These are phyloP conservation scores for Sepiola atlantica DNA, from an alignment of 2,888 invertebrate genomes.

Conservation along the genomic window DNA sequence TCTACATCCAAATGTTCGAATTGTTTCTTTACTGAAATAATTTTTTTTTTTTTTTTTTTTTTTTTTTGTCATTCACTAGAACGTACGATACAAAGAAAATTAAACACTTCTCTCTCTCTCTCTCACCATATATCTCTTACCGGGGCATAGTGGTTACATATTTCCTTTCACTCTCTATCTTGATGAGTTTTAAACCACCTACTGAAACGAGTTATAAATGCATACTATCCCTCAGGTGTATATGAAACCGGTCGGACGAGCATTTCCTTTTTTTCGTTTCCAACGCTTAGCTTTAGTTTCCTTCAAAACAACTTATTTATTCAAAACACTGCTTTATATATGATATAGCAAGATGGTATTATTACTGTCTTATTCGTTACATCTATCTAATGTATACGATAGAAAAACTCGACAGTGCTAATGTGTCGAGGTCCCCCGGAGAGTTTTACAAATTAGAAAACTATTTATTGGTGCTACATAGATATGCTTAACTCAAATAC, in stretches of 20 bases:
- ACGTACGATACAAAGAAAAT: neutral
- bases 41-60: neutral
- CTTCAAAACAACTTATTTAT: neutral
- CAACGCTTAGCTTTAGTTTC: neutral
- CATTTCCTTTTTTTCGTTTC: neutral
- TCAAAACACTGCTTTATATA: neutral
- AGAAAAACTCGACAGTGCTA: neutral
- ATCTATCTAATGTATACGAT: neutral
- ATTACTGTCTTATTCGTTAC: neutral
- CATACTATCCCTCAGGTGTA: slow-evolving; percentile 13
- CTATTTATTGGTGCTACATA: neutral
- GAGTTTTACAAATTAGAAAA: neutral
- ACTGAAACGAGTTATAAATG: neutral
- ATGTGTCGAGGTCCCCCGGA: neutral
- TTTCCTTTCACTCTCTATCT: neutral
- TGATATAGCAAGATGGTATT: neutral
- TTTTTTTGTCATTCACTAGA: neutral
- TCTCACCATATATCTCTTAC: neutral
- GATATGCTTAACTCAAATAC: neutral
- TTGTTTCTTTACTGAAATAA: neutral
- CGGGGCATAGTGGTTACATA: neutral
- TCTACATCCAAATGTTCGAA: neutral
- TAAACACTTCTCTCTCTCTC: neutral
- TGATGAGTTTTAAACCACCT: neutral
- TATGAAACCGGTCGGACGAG: neutral